Percentiles rank a stretch among this genome's conserved stretches.
Evolutionary conservation across 1,140 invertebrate genomes (phyloP).

Genomic region (Homarus americanus): DNA sequence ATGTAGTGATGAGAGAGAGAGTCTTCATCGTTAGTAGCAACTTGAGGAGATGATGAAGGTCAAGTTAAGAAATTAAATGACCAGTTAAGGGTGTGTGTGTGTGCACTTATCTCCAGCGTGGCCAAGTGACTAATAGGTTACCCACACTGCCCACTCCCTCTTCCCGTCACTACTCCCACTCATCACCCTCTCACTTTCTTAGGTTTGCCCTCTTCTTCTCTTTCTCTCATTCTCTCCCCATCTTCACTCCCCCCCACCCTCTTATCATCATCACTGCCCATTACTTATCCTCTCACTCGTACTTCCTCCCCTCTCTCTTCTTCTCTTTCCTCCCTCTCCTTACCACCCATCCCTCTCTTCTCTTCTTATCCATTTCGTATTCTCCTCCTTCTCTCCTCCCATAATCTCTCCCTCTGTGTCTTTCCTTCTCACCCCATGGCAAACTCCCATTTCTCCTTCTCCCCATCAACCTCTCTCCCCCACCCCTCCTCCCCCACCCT

Average conservation of each 20-base stretch:
- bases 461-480: too few relatives aligned
- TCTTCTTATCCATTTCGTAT: background rate
- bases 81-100: too few relatives aligned
- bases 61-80: too few relatives aligned
- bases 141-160: background rate
- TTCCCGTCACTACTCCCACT: background rate
- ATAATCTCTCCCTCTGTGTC: too few relatives aligned
- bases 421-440: too few relatives aligned
- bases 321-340: background rate
- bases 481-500: too few relatives aligned
- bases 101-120: too few relatives aligned
- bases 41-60: too few relatives aligned
- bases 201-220: background rate
- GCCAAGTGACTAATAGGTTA: too few relatives aligned
- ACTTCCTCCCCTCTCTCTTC: background rate
- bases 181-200: background rate
- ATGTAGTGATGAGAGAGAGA: too few relatives aligned
- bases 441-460: too few relatives aligned
- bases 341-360: background rate
- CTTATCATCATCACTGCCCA: background rate
- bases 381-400: background rate
- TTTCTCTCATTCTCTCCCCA: background rate
- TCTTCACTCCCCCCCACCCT: constrained; percentile 10
- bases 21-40: too few relatives aligned
- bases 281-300: background rate